These are phyloP conservation scores for Melanogrammus aeglefinus DNA, from an alignment of 2,797 vertebrate species.

Conservation along the genomic window DNA sequence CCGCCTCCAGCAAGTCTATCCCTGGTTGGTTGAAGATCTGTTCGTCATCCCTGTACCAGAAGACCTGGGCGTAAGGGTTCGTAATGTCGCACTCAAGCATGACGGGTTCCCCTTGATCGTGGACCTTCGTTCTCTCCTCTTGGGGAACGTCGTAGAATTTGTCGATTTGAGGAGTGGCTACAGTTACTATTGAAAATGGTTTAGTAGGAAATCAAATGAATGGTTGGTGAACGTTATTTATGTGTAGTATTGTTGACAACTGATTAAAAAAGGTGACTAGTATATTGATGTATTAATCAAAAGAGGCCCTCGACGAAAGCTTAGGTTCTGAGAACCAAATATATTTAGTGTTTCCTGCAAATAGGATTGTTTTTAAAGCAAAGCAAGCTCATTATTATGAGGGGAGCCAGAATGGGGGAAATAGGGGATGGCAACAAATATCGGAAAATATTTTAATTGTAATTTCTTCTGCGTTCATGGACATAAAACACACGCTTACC, in stretches of 20 bases:
- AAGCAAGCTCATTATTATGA: neutral
- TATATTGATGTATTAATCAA: neutral
- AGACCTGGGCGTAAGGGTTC: conserved; percentile 43
- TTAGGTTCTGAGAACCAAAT: neutral
- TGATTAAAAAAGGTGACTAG: neutral
- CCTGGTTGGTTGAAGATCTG: conserved; percentile 59
- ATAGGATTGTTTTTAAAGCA: neutral
- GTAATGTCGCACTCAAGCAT: conserved; percentile 73
- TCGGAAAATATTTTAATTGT: neutral
- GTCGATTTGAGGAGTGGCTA: neutral
- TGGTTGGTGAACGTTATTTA: neutral
- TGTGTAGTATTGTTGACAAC: neutral
- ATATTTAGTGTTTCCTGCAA: neutral
- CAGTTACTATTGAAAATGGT: neutral
- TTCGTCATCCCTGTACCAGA: conserved; percentile 71
- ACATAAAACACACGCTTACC: conserved; percentile 42
- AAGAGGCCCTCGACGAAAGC: neutral
- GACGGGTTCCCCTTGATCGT: conserved; percentile 56
- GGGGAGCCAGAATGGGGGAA: neutral
- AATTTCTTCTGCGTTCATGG: neutral
- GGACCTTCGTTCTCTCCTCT: neutral
- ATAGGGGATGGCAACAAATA: neutral
- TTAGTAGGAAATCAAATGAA: neutral
- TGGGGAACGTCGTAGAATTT: neutral
- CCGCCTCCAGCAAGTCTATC: conserved; percentile 68